Conservation (phyloP, 2,113 vertebrate species). For the Perca schrenkii region DNA sequence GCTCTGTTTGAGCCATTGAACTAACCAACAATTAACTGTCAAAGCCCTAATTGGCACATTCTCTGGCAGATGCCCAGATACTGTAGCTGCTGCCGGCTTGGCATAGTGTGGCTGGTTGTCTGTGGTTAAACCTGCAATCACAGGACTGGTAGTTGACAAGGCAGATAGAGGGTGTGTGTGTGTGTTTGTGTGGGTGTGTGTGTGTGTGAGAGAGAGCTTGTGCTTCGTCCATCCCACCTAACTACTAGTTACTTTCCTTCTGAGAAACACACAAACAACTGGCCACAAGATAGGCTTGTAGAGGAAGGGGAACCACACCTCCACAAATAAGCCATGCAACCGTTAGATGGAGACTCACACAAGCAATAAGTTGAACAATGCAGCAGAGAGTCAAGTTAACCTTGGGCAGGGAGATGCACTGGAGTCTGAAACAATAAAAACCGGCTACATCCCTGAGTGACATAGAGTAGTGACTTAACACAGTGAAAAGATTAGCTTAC, state of each 20-base stretch:
- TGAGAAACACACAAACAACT: neutral
- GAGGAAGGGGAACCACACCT: neutral
- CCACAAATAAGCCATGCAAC: conserved; percentile 3
- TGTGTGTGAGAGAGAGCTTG: neutral
- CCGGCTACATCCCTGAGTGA: neutral
- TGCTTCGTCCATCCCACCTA: conserved; percentile 10
- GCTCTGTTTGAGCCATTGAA: conserved; percentile 40
- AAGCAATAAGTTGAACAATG: neutral
- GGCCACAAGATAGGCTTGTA: neutral
- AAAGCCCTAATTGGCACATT: conserved; percentile 67
- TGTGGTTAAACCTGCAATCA: conserved; percentile 66
- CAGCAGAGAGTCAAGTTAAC: neutral
- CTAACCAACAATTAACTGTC: conserved; percentile 66
- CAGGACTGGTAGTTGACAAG: conserved; percentile 37
- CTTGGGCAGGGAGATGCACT: neutral
- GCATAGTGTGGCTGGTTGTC: conserved; percentile 21
- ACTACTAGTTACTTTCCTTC: conserved; percentile 22
- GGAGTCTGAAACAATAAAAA: neutral
- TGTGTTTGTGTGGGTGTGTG: neutral
- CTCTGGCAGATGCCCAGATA: conserved; percentile 58
- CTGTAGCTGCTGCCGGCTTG: conserved; percentile 44
- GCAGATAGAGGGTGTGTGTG: neutral
- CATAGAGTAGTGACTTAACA: neutral
- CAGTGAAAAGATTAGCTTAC: neutral
- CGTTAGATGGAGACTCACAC: neutral